Base-by-base conservation (phyloP, 2,797 vertebrate species). In the Pogonophryne albipinna region DNA sequence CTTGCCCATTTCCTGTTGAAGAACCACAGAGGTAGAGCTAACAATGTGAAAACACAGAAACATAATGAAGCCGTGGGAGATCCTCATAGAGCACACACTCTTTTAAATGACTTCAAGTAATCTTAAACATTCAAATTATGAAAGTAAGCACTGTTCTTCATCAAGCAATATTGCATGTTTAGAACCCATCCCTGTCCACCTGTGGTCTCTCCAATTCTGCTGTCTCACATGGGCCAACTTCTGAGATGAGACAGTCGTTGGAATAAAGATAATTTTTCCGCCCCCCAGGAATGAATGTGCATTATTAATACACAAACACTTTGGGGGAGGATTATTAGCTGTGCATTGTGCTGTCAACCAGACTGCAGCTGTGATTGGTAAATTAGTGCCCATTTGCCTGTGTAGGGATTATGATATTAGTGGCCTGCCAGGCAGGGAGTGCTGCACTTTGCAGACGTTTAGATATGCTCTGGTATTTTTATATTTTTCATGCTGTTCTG, bases 301-400 rank as follows among this genome's bases (percentile, higher is more conserved):
- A 87, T 85, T 86, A 84, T 82, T 83, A 84, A 83, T 77, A 82
- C 63, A 66, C 78, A 76, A 84, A 85, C 72, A 86, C 74, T 87
- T 87, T 88, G 87, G 38, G 7, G 17, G 74, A 77, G 83, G 80
- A 86, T 93, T 90, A 89, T 89, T 87, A 86, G 78, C 68, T 45
- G 57, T 56, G 63, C 77, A 84, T 83, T 86, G 84, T 87, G 66
- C 78, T 84, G 81, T 82, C 76, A 73, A 23, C 64, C 17, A 38
- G 4, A 56, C 65, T 85, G 51, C 57, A 77, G 20, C 74, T 75
- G 72, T 88, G 88, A 91, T 87, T 86, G 85, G 74, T 79, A 86
- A 77, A 83, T 87, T 82, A 85, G 74, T 73, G 69, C 49, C 78
- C 69, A 76, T 85, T 83, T 85, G 74, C 72, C 64, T 81, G 73